These are phyloP conservation scores for Larimichthys crocea DNA, from an alignment of 2,113 vertebrate genomes.

Conservation along the genomic window DNA sequence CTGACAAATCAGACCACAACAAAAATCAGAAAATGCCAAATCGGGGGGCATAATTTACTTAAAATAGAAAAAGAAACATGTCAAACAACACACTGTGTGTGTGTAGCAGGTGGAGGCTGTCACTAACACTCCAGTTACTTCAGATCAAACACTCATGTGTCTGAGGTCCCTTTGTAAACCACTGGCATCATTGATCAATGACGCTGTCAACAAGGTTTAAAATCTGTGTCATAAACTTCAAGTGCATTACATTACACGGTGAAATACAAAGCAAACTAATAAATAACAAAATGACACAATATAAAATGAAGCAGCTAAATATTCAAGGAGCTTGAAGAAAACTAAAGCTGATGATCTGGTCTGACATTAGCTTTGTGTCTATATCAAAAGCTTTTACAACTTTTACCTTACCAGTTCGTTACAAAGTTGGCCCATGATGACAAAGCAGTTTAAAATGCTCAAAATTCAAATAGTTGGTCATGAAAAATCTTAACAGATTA, in stretches of 20 bases:
- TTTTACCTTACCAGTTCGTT: background rate
- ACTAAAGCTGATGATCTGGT: background rate
- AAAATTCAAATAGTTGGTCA: background rate
- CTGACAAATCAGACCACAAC: background rate
- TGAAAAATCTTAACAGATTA: background rate
- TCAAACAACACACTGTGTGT: background rate
- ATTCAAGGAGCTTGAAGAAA: background rate
- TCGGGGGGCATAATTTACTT: background rate
- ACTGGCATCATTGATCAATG: background rate
- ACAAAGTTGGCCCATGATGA: background rate
- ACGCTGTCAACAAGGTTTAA: background rate
- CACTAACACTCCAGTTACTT: background rate
- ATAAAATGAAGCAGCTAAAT: background rate
- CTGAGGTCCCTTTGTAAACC: background rate
- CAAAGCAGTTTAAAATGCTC: background rate
- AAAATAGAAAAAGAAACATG: background rate
- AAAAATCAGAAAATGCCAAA: background rate
- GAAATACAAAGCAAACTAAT: background rate
- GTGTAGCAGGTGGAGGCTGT: background rate
- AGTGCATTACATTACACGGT: background rate
- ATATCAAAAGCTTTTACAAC: background rate
- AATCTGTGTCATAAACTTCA: background rate
- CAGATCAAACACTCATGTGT: background rate
- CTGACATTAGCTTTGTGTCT: background rate
- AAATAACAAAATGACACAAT: background rate